Base-by-base conservation (phyloP, 2,797 vertebrate species). In the Cyclopterus lumpus region DNA sequence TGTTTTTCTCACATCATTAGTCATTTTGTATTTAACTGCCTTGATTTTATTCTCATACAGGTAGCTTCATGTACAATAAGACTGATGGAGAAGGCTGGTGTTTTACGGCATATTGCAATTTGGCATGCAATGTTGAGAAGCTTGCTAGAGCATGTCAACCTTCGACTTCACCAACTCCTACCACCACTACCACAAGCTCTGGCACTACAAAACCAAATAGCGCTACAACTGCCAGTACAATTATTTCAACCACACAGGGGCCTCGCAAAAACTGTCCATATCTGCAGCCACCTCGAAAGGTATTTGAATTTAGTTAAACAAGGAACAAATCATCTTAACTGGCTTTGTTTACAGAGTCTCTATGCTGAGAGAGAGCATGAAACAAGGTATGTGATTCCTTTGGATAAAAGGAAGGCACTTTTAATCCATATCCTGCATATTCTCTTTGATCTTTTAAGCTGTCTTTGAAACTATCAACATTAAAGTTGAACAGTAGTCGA, bases 61-160 rank as follows among this genome's bases (percentile, higher is more conserved):
- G 90, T 24, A 88, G 74, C 0, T 0, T 81, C 0, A 93, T 97
- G n/a, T 96, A 96, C 42, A 89, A 91, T 18, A 1, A 6, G 32
- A 80, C 80, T 2, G 94, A 96, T 81, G 90, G 68, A 8, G 87
- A 67, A 0, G 95, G 94, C 0, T 93, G 92, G 89, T 86, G 85
- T 64, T 95, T 89, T 73, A 94, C 84, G 15, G 93, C 95, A 1
- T 40, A 85, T 5, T 97, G 96, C 81, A 91, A 67, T 84, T 2
- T 22, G 0, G 34, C 5, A 0, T 97, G 96, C 73, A 48, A 4
- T 16, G 28, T 95, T 77, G 84, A 92, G 22, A 91, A 90, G 51
- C 58, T 1, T 34, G 18, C 0, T 2, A 14, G 7, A n/a, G 66
- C 2, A 5, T 96, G 96, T 57, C 7, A 1, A 0, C 0, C 36